Evolutionary conservation across 2,113 vertebrate species (phyloP).

Genomic region (Picathartes gymnocephalus): DNA sequence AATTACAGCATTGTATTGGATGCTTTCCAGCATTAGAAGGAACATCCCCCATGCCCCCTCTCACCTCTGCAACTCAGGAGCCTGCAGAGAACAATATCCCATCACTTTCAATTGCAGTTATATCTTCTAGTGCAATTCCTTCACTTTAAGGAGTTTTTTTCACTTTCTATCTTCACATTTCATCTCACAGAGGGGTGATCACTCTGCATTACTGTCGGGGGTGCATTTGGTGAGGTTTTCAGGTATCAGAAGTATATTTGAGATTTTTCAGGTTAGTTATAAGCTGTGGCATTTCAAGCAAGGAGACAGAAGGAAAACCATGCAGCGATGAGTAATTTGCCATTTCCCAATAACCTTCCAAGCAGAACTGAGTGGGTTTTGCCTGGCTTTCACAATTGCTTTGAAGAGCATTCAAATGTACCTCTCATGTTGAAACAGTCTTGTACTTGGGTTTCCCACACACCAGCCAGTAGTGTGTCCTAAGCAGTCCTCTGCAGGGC

Average conservation of each 20-base stretch:
- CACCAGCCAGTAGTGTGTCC: neutral
- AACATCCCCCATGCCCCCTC: neutral
- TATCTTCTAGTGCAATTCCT: neutral
- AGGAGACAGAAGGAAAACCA: neutral
- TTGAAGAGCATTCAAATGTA: conserved; percentile 41
- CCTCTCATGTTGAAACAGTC: conserved; percentile 23
- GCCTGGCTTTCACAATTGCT: conserved; percentile 31
- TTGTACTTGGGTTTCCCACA: conserved; percentile 32
- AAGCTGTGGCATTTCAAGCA: neutral
- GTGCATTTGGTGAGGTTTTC: neutral
- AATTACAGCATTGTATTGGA: neutral
- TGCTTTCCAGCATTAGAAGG: neutral
- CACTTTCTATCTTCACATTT: neutral
- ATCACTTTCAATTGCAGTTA: neutral
- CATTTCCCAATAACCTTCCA: conserved; percentile 47
- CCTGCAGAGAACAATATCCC: neutral
- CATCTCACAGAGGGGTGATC: neutral
- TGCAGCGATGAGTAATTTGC: conserved; percentile 9
- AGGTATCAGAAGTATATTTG: neutral
- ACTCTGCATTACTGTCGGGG: neutral
- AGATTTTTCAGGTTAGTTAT: neutral
- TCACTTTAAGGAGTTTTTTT: neutral
- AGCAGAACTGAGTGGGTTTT: neutral
- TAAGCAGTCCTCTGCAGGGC: conserved; percentile 41
- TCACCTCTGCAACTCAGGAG: neutral